Evolutionary conservation across 30 jellyfish, hydroid and myxozoan species (phyloP), one percentile per base, ranked within the genome.

Genomic region (Phacellophora camtschatica): DNA sequence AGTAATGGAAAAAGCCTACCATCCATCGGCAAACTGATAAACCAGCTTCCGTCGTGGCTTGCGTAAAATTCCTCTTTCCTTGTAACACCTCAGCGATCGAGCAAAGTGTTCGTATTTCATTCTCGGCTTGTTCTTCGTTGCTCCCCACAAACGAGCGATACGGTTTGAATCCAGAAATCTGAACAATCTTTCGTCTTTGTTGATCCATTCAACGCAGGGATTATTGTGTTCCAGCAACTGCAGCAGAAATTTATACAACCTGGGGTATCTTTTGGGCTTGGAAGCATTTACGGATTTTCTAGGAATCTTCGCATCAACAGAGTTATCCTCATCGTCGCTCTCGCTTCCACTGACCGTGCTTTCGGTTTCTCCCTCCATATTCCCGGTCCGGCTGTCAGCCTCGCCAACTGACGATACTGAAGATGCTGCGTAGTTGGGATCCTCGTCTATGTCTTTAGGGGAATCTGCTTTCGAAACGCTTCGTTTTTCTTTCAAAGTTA

Each of bases 21-120:
- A 62, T 22, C 90, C 82, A 13, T 78, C 65, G 2, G 88, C 97
- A 59, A 90, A 90, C 66, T 87, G 85, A 69, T 83, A 90, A 28
- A 90, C 96, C 34, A 90, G 66, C 62, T 85, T 90, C 48, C 84
- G 82, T 29, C 96, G 87, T 39, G 96, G 96, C 54, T 90, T 90
- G 71, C 54, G 61, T 86, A 90, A 35, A 24, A 90, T 76, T 4
- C 96, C 96, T 57, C 87, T 75, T 12, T 88, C 83, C 59, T 63
- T 84, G 82, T 90, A 90, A 31, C 95, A 62, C 32, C 98, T 77
- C 22, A 90, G 65, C 19, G 98, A 83, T 16, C 98, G 65, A 18
- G 98, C 98, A 63, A 90, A 85, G 77, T 90, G 83, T 77, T 90
- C 98, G 75, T 74, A 90, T 25, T 85, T 90, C 98, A 90, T 90